These are phyloP conservation scores for Merops nubicus DNA, from an alignment of 2,113 vertebrate genomes.

Conservation along the genomic window DNA sequence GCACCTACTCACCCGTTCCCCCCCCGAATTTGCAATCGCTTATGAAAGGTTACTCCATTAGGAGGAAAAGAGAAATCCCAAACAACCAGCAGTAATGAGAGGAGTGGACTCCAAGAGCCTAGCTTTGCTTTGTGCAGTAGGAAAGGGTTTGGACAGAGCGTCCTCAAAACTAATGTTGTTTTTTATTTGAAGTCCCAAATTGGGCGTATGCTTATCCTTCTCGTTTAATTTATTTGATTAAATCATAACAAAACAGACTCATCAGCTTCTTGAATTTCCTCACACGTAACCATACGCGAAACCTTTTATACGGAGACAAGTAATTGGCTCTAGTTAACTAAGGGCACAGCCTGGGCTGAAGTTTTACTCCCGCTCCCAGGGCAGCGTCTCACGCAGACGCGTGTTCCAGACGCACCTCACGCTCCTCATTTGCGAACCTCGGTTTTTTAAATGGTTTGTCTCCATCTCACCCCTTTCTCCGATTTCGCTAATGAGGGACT, in stretches of 20 bases:
- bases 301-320: neutral
- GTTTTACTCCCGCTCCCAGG: neutral
- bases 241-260: slow-evolving; percentile 42
- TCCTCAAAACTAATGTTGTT: neutral
- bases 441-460: neutral
- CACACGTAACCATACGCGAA: neutral
- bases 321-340: neutral
- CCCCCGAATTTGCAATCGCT: neutral
- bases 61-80: slow-evolving; percentile 31
- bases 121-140: neutral
- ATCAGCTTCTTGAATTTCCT: neutral
- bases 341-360: neutral
- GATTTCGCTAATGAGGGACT: neutral
- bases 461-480: neutral
- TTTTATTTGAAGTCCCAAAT: neutral
- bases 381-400: neutral
- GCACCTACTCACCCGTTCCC: neutral
- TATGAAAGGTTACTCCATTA: neutral
- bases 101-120: neutral
- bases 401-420: neutral
- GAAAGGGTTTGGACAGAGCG: neutral
- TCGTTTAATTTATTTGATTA: slow-evolving; percentile 68
- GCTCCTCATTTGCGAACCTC: neutral
- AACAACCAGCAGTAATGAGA: neutral
- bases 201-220: slow-evolving; percentile 30